A percentile compares a stretch with the other conserved stretches of the same genome.
These are phyloP conservation scores for Eidolon dupreanum DNA, from an alignment of 2,797 vertebrate species.

Conservation along the genomic window DNA sequence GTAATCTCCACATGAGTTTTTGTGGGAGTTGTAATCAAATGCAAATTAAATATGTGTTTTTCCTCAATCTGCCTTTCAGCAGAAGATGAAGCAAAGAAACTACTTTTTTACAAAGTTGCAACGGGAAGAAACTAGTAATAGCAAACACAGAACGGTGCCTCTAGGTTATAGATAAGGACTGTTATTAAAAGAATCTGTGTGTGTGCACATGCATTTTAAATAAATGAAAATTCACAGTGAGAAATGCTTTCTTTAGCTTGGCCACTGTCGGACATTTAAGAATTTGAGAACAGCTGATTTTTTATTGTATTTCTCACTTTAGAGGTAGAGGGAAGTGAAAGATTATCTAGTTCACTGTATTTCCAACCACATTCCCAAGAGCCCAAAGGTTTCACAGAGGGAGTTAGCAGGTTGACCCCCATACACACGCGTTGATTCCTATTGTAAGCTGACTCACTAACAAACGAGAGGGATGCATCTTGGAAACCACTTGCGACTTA, in stretches of 20 bases:
- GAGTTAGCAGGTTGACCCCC: background rate
- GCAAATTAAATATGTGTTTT: conserved; percentile 58
- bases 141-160: background rate
- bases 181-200: background rate
- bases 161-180: background rate
- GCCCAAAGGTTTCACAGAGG: background rate
- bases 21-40: conserved; percentile 49
- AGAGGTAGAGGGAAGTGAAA: background rate
- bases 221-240: conserved; percentile 46
- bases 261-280: background rate
- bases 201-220: background rate
- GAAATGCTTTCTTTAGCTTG: conserved; percentile 52
- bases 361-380: background rate
- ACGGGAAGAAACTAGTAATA: conserved; percentile 42
- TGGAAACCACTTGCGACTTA: background rate
- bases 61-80: conserved; percentile 11
- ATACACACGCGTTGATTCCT: background rate
- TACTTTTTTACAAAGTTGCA: conserved; percentile 40
- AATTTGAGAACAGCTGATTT: conserved; percentile 23
- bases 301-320: conserved; percentile 46
- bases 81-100: background rate
- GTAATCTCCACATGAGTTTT: background rate
- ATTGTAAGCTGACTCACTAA: background rate
- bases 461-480: background rate
- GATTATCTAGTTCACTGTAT: conserved; percentile 18